Conservation (phyloP, 2,888 invertebrate species). For the Apoda limacodes region DNA sequence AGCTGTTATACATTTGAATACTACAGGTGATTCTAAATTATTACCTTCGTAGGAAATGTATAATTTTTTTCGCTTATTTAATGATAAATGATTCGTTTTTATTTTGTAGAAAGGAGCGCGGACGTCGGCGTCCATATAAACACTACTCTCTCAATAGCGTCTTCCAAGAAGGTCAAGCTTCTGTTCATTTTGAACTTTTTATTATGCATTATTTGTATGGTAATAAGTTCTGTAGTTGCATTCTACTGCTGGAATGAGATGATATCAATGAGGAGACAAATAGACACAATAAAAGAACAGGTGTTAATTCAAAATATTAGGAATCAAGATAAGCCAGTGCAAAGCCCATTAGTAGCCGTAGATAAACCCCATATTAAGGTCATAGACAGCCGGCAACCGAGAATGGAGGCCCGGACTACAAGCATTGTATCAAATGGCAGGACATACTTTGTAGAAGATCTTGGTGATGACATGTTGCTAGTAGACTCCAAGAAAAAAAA, state of each 20-base stretch:
- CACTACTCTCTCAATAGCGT: slow-evolving; percentile 58
- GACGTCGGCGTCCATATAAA: slow-evolving; percentile 61
- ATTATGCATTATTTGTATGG: slow-evolving; percentile 49
- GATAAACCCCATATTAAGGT: slow-evolving; percentile 26
- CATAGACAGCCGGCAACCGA: slow-evolving; percentile 31
- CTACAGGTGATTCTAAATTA: slow-evolving; percentile 45
- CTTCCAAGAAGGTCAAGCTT: slow-evolving; percentile 62
- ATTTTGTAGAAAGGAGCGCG: slow-evolving; percentile 46
- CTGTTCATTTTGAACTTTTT: slow-evolving; percentile 56
- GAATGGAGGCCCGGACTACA: slow-evolving; percentile 28
- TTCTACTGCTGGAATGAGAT: slow-evolving; percentile 60
- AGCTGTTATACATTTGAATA: slow-evolving; percentile 56
- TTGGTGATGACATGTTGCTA: slow-evolving; percentile 51
- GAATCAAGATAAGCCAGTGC: slow-evolving; percentile 29
- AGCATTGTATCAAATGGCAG: slow-evolving; percentile 28
- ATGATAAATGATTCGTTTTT: slow-evolving; percentile 12
- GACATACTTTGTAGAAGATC: slow-evolving; percentile 46
- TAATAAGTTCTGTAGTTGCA: slow-evolving; percentile 47
- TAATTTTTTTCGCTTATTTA: slow-evolving; percentile 20
- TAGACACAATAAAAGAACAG: slow-evolving; percentile 48
- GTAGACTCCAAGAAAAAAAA: slow-evolving; percentile 50
- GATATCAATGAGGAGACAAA: slow-evolving; percentile 45
- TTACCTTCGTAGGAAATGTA: slow-evolving; percentile 8
- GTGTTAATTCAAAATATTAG: slow-evolving; percentile 29
- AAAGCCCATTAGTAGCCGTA: slow-evolving; percentile 35